phyloP scores from a whole-genome alignment of 2,797 vertebrate genomes.

The Manis javanica region DNA sequence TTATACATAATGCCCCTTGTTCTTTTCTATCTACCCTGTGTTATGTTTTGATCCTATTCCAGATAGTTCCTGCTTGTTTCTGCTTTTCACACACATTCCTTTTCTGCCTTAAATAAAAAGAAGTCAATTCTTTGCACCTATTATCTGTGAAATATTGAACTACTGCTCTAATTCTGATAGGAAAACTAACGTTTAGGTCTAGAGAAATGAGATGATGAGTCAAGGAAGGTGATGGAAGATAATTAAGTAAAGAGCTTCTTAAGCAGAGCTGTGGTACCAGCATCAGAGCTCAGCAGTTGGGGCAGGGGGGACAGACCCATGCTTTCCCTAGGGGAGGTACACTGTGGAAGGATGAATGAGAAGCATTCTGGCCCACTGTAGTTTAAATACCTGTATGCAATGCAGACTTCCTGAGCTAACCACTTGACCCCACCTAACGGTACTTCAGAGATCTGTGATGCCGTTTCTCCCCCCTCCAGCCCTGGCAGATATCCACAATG shows the following conservation, averaged over 20 bases:
- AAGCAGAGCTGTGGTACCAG: background rate
- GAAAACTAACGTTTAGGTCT: background rate
- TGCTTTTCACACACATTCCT: background rate
- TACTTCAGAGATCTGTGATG: too few species aligned
- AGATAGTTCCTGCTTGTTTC: background rate
- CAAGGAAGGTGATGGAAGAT: background rate
- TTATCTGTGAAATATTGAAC: background rate
- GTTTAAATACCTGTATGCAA: fast-evolving
- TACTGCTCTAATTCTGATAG: background rate
- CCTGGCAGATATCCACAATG: fast-evolving
- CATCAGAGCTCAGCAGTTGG: background rate
- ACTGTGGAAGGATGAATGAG: background rate
- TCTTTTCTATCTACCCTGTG: fast-evolving
- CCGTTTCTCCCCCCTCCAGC: background rate
- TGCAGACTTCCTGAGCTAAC: fast-evolving
- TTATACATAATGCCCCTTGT: fast-evolving
- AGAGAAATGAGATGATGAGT: background rate
- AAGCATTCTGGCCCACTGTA: fast-evolving
- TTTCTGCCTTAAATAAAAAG: background rate
- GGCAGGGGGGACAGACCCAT: fast-evolving
- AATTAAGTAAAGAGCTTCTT: background rate
- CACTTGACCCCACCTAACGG: background rate
- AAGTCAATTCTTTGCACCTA: background rate
- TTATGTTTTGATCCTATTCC: background rate
- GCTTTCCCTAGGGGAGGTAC: background rate